Evolutionary conservation across 2,797 vertebrate species (phyloP), one percentile per base, ranked within the genome.

Genomic region (Caiman crocodilus): DNA sequence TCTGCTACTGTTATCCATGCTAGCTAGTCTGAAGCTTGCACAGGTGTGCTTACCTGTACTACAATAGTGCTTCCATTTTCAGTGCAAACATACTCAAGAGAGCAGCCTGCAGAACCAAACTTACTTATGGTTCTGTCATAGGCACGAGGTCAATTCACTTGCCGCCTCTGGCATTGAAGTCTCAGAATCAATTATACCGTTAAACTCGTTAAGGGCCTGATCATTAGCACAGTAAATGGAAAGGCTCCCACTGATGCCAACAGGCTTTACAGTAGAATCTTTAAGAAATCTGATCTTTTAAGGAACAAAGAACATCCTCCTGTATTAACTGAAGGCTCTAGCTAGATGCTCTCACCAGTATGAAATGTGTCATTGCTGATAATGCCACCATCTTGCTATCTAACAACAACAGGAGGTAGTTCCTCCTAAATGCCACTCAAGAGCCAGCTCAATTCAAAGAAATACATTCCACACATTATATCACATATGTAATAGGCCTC

Each of bases 401-500:
- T 4, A 0, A 25, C 1, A n/a, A 30, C 64, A 1, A 5, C 0
- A 1, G 55, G 56, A 7, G 73, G 63, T 28, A 0, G 1, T 18
- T 35, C 64, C 42, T 90, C 79, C 82, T 35, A 13, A 12, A 15
- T 3, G 1, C 26, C 77, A 50, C 56, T 60, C 69, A 67, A 76
- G 64, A 88, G 69, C 55, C 63, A 74, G 60, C 58, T 88, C 57
- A 32, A 76, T 32, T 17, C 77, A 32, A 67, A 0, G 0, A n/a
- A 83, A 87, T 32, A 2, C 3, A 7, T 87, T 77, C 18, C 58
- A 28, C 20, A 18, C 30, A 2, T 69, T 59, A 61, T 77, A 60
- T 56, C 20, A 3, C 28, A n/a, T 61, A 0, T 0, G 23, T 30
- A 18, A 0, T 0, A 16, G 56, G 55, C 1, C 0, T 32, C 17